Percentiles rank a stretch among this genome's conserved stretches.
phyloP scores from a whole-genome alignment of 2,113 vertebrate species.

The Semicossyphus pulcher region DNA sequence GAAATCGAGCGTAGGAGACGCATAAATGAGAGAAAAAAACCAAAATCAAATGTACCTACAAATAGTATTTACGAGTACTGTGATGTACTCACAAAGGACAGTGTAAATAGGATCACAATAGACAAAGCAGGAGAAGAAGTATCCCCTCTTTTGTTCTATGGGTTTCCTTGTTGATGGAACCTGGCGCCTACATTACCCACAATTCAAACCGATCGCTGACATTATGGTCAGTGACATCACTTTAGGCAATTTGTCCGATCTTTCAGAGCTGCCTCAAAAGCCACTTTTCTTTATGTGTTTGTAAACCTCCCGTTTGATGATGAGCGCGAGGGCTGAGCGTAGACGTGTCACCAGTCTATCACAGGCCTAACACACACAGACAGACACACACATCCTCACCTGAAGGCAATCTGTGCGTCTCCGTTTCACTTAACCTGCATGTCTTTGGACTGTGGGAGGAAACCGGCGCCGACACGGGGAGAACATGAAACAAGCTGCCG shows the following conservation, averaged over 20 bases:
- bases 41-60: no score
- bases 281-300: not conserved
- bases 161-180: not conserved
- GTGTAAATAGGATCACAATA: no score
- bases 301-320: not conserved
- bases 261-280: not conserved
- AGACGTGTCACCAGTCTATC: slow-evolving; percentile 32
- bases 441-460: slow-evolving; percentile 38
- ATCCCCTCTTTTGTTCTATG: no score
- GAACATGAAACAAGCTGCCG: slow-evolving; percentile 37
- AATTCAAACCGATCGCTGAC: not conserved
- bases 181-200: not conserved
- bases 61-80: no score
- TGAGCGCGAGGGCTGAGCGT: not conserved
- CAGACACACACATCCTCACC: slow-evolving; percentile 35
- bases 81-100: no score
- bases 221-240: not conserved
- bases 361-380: slow-evolving; percentile 27
- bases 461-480: slow-evolving; percentile 21
- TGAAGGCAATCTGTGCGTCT: slow-evolving; percentile 50
- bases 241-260: not conserved
- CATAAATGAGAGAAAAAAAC: no score
- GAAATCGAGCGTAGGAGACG: no score
- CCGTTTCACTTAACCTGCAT: slow-evolving; percentile 43
- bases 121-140: no score